phyloP scores from a whole-genome alignment of 2,888 invertebrate genomes.

The Cephus nigrinus region DNA sequence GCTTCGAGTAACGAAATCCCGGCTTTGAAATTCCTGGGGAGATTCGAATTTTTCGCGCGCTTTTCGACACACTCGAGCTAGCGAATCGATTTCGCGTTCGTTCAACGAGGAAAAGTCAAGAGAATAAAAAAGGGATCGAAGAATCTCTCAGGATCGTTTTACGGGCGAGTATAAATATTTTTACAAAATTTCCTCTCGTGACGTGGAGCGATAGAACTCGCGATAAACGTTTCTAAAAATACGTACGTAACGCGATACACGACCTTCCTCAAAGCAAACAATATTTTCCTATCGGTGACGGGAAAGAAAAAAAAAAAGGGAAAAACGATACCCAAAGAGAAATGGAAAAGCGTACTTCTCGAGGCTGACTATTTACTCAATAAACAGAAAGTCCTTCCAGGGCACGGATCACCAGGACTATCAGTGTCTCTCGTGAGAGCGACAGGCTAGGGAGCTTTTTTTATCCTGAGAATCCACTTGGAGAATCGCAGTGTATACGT shows the following conservation, averaged over 20 bases:
- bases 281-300: background rate
- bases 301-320: background rate
- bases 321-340: background rate
- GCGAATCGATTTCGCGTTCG: background rate
- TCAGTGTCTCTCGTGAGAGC: background rate
- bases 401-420: background rate
- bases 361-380: constrained; percentile 28
- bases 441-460: background rate
- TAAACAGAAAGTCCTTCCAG: background rate
- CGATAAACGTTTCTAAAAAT: background rate
- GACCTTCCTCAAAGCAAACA: background rate
- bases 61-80: background rate
- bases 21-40: background rate
- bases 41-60: background rate
- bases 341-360: background rate
- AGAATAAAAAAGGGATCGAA: background rate
- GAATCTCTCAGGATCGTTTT: background rate
- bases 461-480: background rate
- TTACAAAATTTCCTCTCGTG: background rate
- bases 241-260: background rate
- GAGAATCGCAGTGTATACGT: background rate
- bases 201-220: background rate
- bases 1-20: background rate
- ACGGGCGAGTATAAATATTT: background rate
- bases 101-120: background rate